Conservation (phyloP, 1,140 invertebrate species). For the Carposina sasakii region DNA sequence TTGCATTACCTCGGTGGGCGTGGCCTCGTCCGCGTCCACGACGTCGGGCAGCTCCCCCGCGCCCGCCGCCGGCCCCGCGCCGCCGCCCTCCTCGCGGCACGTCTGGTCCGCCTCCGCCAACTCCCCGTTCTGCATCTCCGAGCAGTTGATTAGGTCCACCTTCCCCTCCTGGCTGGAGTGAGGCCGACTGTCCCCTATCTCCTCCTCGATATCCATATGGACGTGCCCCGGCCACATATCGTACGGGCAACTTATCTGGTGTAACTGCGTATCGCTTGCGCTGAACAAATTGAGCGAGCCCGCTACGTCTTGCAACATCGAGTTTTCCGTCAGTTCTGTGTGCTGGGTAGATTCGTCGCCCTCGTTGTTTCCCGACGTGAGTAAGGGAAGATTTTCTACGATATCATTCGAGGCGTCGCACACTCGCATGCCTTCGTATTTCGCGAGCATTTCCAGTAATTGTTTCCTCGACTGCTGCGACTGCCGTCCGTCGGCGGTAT, state of each 20-base stretch:
- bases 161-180: constrained; percentile 58
- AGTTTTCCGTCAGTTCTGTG: constrained; percentile 44
- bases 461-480: constrained; percentile 38
- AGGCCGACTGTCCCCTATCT: constrained; percentile 43
- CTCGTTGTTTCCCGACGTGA: constrained; percentile 33
- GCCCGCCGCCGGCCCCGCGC: constrained; percentile 24
- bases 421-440: constrained; percentile 58
- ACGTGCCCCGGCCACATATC: constrained; percentile 59
- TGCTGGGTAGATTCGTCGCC: constrained; percentile 37
- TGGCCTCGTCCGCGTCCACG: constrained; percentile 68
- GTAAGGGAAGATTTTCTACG: constrained; percentile 52
- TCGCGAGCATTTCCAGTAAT: constrained; percentile 50
- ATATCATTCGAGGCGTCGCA: constrained; percentile 62
- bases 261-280: constrained; percentile 52
- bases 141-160: constrained; percentile 65
- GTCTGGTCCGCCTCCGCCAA: constrained; percentile 69
- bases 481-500: constrained; percentile 33
- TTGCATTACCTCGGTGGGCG: constrained; percentile 70
- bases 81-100: constrained; percentile 43
- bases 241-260: constrained; percentile 56
- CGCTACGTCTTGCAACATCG: constrained; percentile 58
- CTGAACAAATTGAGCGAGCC: constrained; percentile 60
- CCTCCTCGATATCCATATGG: constrained; percentile 51
- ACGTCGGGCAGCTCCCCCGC: constrained; percentile 61
- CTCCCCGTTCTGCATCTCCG: constrained; percentile 68